phyloP scores from a whole-genome alignment of 2,113 vertebrate genomes.

The Formicarius rufipectus region DNA sequence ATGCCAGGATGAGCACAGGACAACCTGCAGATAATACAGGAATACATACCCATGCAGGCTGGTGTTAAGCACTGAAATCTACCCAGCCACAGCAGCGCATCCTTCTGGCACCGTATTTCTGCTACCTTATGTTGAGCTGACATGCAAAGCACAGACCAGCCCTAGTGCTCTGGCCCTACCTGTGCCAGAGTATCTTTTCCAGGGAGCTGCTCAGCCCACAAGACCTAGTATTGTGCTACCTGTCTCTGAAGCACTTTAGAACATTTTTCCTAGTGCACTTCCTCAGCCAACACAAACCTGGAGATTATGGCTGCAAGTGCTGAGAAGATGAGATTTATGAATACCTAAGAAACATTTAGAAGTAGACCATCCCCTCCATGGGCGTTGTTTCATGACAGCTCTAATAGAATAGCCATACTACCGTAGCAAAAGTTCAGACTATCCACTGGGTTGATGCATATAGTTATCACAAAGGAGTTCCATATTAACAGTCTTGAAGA shows the following conservation, averaged over 20 bases:
- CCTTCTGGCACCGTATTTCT: background rate
- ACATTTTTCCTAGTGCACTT: background rate
- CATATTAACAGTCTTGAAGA: background rate
- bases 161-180: background rate
- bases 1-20: background rate
- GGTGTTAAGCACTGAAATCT: background rate
- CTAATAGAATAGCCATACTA: background rate
- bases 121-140: background rate
- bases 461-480: background rate
- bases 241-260: background rate
- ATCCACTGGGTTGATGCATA: background rate
- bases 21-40: fast-evolving
- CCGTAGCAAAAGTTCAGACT: background rate
- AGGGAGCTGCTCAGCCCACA: background rate
- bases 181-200: background rate
- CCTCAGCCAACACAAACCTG: background rate
- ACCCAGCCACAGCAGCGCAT: background rate
- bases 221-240: background rate
- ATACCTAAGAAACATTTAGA: background rate
- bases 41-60: background rate
- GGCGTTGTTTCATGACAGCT: background rate
- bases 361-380: background rate
- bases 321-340: background rate
- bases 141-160: fast-evolving
- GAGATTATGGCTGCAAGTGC: background rate